Conservation (phyloP, 2,888 invertebrate species). For the Frankliniella intonsa region DNA sequence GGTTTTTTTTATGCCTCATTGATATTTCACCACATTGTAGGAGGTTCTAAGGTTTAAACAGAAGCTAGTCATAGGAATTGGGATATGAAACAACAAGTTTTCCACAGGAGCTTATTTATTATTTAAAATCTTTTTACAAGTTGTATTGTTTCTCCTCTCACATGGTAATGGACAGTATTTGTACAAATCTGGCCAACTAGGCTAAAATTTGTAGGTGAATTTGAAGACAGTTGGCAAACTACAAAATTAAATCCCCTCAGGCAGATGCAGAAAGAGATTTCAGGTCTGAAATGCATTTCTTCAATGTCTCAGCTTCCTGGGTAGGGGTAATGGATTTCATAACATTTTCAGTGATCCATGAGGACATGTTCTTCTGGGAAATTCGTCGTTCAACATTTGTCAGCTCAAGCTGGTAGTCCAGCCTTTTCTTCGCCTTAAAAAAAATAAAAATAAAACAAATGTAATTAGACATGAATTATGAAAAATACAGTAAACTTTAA, state of each 20-base stretch:
- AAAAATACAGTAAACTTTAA: neutral
- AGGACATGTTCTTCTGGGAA: conserved; percentile 88
- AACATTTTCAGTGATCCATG: conserved; percentile 85
- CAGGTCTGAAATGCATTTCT: conserved; percentile 84
- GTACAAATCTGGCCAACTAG: neutral
- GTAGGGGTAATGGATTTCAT: conserved; percentile 85
- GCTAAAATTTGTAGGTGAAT: neutral
- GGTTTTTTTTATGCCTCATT: no score
- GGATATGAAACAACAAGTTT: neutral
- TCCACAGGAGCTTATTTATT: neutral
- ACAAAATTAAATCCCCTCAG: conserved; percentile 32
- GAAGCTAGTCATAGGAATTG: neutral
- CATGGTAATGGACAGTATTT: neutral
- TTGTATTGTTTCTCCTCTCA: neutral
- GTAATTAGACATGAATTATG: no score
- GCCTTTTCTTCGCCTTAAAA: conserved; percentile 68
- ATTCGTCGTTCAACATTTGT: conserved; percentile 76
- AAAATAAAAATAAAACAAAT: conserved; percentile 31
- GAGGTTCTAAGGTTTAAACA: no score
- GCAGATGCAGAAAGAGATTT: conserved; percentile 60
- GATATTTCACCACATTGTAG: no score
- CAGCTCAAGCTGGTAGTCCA: conserved; percentile 91
- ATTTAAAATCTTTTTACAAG: conserved; percentile 16
- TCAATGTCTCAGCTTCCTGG: conserved; percentile 85
- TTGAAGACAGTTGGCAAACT: neutral